A percentile compares a stretch with the other conserved stretches of the same genome.
Conservation (phyloP, 2,113 vertebrate genomes). For the Ia io region DNA sequence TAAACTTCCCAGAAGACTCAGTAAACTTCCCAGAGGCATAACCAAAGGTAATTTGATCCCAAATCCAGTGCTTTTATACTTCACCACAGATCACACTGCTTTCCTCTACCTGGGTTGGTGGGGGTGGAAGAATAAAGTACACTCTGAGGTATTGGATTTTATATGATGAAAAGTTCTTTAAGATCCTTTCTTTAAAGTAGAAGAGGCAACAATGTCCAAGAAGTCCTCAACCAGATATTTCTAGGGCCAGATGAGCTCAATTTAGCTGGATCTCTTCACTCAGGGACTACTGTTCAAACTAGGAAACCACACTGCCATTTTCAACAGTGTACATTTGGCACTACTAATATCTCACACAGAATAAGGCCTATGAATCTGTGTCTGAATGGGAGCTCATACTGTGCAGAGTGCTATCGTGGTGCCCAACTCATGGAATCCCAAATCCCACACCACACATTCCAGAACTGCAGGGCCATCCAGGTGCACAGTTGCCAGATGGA, state of each 20-base stretch:
- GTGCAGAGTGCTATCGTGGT: background rate
- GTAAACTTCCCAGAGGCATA: background rate
- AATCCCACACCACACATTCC: background rate
- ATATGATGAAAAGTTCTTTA: background rate
- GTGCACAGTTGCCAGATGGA: background rate
- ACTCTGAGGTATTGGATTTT: conserved; percentile 19
- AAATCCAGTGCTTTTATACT: background rate
- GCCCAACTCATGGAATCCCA: background rate
- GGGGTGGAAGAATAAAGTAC: background rate
- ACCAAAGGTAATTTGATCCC: background rate
- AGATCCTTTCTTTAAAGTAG: conserved; percentile 18
- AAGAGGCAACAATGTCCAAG: background rate
- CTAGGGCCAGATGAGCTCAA: background rate
- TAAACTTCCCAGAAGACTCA: background rate
- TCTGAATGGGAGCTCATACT: background rate
- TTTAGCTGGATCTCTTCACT: background rate
- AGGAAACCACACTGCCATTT: background rate
- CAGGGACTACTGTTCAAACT: background rate
- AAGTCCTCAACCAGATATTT: background rate
- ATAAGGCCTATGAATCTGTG: background rate
- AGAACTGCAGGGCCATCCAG: background rate
- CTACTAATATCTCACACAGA: background rate
- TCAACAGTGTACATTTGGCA: background rate
- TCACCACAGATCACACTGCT: background rate
- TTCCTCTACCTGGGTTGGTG: background rate